Evolutionary conservation across 2,113 vertebrate genomes (phyloP).

Genomic region (Ivindomyrus marchei): DNA sequence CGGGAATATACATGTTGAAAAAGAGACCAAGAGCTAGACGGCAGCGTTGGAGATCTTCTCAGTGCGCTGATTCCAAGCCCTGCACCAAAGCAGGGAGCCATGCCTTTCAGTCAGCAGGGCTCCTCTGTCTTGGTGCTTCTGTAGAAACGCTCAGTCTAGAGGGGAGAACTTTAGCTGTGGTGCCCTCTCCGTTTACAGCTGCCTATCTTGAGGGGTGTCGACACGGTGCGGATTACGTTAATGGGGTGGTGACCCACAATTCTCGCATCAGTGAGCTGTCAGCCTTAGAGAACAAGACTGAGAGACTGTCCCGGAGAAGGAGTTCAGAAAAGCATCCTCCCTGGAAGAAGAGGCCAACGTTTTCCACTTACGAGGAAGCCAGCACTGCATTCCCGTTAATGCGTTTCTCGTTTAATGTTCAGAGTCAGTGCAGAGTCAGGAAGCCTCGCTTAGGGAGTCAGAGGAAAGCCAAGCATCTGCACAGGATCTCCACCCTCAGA

Average conservation of each 20-base stretch:
- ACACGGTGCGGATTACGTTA: no score
- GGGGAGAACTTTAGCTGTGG: background rate
- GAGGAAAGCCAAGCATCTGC: conserved; percentile 15
- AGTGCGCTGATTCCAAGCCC: background rate
- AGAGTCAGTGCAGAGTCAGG: conserved; percentile 1
- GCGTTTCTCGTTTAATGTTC: conserved; percentile 16
- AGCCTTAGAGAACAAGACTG: background rate
- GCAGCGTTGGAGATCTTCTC: background rate
- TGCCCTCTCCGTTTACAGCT: background rate
- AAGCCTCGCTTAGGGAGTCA: conserved; percentile 5
- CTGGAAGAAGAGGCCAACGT: background rate
- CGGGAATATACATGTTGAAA: background rate
- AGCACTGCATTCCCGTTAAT: conserved; percentile 8
- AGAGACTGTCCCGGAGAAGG: background rate
- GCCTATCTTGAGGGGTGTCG: background rate
- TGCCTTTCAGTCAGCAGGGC: background rate
- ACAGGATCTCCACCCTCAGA: conserved; percentile 17
- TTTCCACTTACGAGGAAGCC: background rate
- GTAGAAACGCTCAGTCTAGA: background rate
- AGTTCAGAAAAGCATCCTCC: background rate
- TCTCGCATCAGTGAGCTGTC: background rate
- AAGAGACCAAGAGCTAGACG: background rate
- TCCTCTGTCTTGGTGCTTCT: background rate
- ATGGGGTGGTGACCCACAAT: background rate
- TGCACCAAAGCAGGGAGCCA: background rate